Percentiles rank a stretch among this genome's conserved stretches.
Conservation (phyloP, 2,113 vertebrate genomes). For the Buteo buteo region DNA sequence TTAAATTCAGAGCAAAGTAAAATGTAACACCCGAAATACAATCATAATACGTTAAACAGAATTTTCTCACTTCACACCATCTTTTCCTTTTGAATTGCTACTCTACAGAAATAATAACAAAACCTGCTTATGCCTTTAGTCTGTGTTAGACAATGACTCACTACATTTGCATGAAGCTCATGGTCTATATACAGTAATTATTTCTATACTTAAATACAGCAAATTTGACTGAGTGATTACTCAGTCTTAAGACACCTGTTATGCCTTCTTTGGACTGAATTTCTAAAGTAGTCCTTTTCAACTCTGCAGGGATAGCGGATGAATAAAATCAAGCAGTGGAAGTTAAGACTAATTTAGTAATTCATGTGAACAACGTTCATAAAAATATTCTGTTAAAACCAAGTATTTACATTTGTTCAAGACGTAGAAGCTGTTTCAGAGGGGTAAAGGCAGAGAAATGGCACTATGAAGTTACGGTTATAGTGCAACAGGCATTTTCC, state of each 20-base stretch:
- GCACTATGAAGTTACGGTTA: not conserved
- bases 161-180: not conserved
- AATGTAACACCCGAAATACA: not conserved
- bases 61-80: not conserved
- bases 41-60: not conserved
- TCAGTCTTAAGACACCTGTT: not conserved
- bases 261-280: not conserved
- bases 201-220: not conserved
- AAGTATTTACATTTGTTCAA: not conserved
- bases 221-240: not conserved
- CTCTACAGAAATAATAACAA: not conserved
- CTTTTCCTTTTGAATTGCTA: not conserved
- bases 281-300: not conserved
- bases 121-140: not conserved
- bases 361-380: not conserved
- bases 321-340: not conserved
- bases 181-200: not conserved
- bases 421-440: not conserved
- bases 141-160: not conserved
- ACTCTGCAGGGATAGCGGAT: not conserved
- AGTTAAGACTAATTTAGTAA: not conserved
- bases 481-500: accelerated
- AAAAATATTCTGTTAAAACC: not conserved
- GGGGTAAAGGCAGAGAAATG: not conserved
- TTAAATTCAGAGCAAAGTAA: not conserved